Base-by-base conservation (phyloP, 2,113 vertebrate species). In the Tyto alba region DNA sequence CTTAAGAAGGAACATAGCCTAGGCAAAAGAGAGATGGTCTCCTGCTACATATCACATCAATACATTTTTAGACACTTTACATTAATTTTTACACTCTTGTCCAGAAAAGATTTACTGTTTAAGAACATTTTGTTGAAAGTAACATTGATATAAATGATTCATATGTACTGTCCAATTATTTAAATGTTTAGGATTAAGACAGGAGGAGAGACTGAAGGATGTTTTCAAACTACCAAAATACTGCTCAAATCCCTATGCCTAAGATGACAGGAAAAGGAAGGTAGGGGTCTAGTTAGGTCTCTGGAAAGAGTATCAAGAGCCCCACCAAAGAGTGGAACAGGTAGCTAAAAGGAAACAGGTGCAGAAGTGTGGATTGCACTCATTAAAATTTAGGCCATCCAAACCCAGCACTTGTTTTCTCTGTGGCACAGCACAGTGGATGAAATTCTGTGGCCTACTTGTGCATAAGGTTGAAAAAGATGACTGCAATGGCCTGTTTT, bases 401-500 rank as follows among this genome's bases (percentile, higher is more conserved):
- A 64, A 86, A 80, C 5, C 4, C 48, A 93, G 71, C 10, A 66
- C 15, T 79, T 56, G 12, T 41, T 93, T 92, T 60, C 53, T 36
- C 8, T 36, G 23, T 27, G 76, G 55, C 29, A 85, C 26, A 50
- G 56, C 19, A 66, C 29, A 67, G 11, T 11, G 11, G 29, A 83
- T 55, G n/a, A 90, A 96, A 83, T 63, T 83, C 48, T 74, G 77
- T 86, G 75, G 36, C 78, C 85, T 93, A 72, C n/a, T 95, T 94
- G 88, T 90, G 52, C 88, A 88, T 27, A 22, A 68, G 36, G 30
- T 53, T 90, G 93, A 92, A 95, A 80, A 81, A 72, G 34, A 78
- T 89, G 52, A 72, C 60, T 63, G 11, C 81, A 92, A 88, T 90
- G 52, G 30, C 27, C 59, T 88, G 34, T 43, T 93, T 56, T 81